Conservation (phyloP, 2,797 vertebrate genomes). For the Huso huso region DNA sequence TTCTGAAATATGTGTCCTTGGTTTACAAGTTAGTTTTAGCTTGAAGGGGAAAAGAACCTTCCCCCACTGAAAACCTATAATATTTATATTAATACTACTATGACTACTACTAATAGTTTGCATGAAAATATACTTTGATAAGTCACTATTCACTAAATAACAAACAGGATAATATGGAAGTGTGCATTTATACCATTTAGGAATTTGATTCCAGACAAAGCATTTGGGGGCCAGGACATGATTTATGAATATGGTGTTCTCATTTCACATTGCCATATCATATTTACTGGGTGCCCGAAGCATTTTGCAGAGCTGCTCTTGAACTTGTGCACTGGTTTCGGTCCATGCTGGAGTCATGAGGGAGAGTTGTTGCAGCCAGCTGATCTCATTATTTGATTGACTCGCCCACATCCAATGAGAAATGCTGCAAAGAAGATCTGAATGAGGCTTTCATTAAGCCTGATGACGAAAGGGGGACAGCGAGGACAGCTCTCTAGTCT, state of each 20-base stretch:
- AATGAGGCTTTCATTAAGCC: constrained; percentile 8
- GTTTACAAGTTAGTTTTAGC: no score
- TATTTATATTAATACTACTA: no score
- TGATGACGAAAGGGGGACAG: neutral
- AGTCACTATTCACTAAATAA: no score
- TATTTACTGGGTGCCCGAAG: no score
- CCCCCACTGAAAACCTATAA: no score
- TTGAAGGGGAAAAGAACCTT: no score
- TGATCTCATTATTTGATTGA: constrained; percentile 22
- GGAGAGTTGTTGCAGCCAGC: constrained; percentile 14
- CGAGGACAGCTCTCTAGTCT: constrained; percentile 21
- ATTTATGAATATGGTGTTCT: no score
- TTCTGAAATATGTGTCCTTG: no score
- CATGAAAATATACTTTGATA: no score
- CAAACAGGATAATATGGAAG: constrained; percentile 25
- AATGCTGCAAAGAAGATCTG: constrained; percentile 1
- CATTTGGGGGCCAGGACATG: no score
- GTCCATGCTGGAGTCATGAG: constrained; percentile 20
- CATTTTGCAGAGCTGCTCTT: constrained; percentile 44
- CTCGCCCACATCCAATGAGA: constrained; percentile 10
- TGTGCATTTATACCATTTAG: constrained; percentile 37
- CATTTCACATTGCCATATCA: no score
- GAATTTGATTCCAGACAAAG: constrained; percentile 40
- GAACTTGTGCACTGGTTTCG: constrained; percentile 14
- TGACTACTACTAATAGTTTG: no score